A percentile compares a stretch with the other conserved stretches of the same genome.
Evolutionary conservation across 2,888 invertebrate species (phyloP).

Genomic region (Oligia strigilis): DNA sequence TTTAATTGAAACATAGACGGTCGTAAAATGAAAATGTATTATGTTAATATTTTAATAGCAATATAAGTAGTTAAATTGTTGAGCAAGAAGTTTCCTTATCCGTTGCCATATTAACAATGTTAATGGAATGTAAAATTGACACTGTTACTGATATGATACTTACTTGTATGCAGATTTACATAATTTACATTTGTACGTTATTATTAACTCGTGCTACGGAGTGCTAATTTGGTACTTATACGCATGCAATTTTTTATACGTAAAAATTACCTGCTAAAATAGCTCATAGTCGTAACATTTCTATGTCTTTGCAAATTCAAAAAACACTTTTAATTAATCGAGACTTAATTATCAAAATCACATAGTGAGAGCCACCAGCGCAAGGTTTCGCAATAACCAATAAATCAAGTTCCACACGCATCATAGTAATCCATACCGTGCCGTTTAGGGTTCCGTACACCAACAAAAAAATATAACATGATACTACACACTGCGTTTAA

Average conservation of each 20-base stretch:
- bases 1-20: constrained; percentile 50
- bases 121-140: constrained; percentile 22
- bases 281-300: background rate
- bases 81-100: constrained; percentile 14
- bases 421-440: constrained; percentile 61
- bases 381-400: constrained; percentile 35
- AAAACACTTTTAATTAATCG: constrained; percentile 4
- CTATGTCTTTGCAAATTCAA: background rate
- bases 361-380: constrained; percentile 27
- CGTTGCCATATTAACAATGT: constrained; percentile 29
- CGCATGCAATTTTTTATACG: background rate
- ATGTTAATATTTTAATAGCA: constrained; percentile 46
- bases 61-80: constrained; percentile 33
- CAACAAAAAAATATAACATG: constrained; percentile 52
- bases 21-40: constrained; percentile 46
- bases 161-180: background rate
- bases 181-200: background rate
- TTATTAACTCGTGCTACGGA: background rate
- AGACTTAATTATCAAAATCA: constrained; percentile 21
- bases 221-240: background rate
- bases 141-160: background rate
- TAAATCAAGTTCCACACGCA: constrained; percentile 58
- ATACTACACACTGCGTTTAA: constrained; percentile 50
- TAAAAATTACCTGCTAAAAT: background rate
- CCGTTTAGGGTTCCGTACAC: constrained; percentile 54